Percentiles rank a stretch among this genome's conserved stretches.
Evolutionary conservation across 2,888 invertebrate species (phyloP).

Genomic region (Leptinotarsa peninsularis): DNA sequence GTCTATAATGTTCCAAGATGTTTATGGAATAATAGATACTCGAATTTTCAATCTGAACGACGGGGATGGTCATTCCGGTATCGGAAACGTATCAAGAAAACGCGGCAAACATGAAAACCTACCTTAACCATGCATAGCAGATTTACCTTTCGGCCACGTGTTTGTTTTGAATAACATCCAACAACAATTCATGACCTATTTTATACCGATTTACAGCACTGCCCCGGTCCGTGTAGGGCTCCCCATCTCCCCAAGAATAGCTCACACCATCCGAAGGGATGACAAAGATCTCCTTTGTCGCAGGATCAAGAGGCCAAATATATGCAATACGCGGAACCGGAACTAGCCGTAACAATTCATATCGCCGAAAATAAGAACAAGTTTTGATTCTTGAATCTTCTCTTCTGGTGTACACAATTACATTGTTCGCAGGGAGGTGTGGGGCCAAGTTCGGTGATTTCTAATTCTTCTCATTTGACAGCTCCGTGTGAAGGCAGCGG

Average conservation of each 20-base stretch:
- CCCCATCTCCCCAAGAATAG: slow-evolving; percentile 27
- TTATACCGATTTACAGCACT: neutral
- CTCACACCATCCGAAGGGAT: slow-evolving; percentile 13
- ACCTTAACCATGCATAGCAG: neutral
- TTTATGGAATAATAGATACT: too few species aligned
- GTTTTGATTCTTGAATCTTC: slow-evolving; percentile 59
- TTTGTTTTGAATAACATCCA: slow-evolving; percentile 14
- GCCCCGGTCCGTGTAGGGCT: neutral
- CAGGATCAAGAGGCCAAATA: slow-evolving; percentile 53
- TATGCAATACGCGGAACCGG: slow-evolving; percentile 62
- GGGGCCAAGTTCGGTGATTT: slow-evolving; percentile 39
- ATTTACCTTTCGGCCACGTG: slow-evolving; percentile 1
- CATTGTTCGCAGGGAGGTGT: slow-evolving; percentile 35
- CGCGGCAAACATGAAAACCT: too few species aligned
- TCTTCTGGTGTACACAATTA: slow-evolving; percentile 51
- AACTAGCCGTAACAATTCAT: slow-evolving; percentile 59
- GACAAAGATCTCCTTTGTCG: slow-evolving; percentile 36
- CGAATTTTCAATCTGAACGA: too few species aligned
- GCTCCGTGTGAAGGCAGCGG: slow-evolving; percentile 35
- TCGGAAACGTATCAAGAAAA: too few species aligned
- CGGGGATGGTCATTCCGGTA: too few species aligned
- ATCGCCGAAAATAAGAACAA: slow-evolving; percentile 63
- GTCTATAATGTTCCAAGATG: too few species aligned
- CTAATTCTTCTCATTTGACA: slow-evolving; percentile 45
- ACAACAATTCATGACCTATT: slow-evolving; percentile 12